Base-by-base conservation (phyloP, 1,140 invertebrate genomes). In the Halesus radiatus region DNA sequence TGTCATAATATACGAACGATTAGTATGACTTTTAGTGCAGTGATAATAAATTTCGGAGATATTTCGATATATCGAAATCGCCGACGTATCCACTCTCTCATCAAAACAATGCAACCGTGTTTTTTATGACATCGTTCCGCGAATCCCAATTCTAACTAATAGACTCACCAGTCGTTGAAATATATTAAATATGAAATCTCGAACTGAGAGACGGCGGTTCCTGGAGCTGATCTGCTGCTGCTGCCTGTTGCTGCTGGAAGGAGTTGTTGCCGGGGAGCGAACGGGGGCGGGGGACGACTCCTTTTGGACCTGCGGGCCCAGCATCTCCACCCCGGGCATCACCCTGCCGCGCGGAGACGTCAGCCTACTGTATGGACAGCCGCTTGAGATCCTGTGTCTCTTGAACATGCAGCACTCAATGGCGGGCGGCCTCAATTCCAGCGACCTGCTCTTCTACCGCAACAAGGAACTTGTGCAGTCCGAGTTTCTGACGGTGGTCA, bases 341-440 rank as follows among this genome's bases (percentile, higher is more conserved):
- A 80, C 79, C 3, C 0, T 78, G 10, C 81, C 81, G 23, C 58
- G 22, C n/a, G 79, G 81, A 3, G 81, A 83, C 60, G 72, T 83
- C 29, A 52, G 58, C 7, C 76, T 83, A 20, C 75, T 83, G 22
- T 50, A 3, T 16, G 75, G 76, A 8, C 32, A 62, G 37, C 32
- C 79, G n/a, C 68, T 81, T 8, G 79, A 80, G 54, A 20, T 82
- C 56, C 37, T 50, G 18, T 82, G 81, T 54, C 15, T 76, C 29
- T 20, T 82, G 32, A 45, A 82, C 37, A 32, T 53, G 10, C 16
- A 32, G 26, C 10, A 56, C 37, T 7, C 7, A 1, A 32, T 22
- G 29, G n/a, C 76, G 29, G 22, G 0, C 13, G 52, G 54, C 29
- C 58, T 53, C n/a, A 62, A 80, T 54, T 58, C 76, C 37, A 70